Conservation (phyloP, 2,888 invertebrate species). For the Hyposoter didymator region DNA sequence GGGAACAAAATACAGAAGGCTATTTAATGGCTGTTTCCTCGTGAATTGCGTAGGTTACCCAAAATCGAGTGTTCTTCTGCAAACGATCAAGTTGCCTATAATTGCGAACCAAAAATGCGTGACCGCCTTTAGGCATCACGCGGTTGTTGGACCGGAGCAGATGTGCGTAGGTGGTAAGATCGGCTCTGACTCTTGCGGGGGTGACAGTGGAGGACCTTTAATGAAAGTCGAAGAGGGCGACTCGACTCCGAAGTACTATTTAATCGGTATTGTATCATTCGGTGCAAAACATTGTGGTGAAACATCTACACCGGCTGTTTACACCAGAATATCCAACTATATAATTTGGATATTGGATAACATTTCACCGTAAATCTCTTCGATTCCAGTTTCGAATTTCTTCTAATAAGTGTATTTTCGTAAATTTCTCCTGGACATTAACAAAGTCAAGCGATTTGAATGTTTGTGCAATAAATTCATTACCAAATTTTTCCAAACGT, state of each 20-base stretch:
- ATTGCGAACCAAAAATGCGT: constrained; percentile 80
- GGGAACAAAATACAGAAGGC: background rate
- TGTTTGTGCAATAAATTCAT: background rate
- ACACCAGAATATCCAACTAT: constrained; percentile 88
- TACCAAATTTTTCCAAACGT: background rate
- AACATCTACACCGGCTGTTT: constrained; percentile 89
- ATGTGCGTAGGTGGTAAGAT: constrained; percentile 86
- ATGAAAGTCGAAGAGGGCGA: constrained; percentile 83
- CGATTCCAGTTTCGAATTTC: background rate
- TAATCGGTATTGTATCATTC: constrained; percentile 88
- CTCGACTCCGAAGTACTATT: constrained; percentile 85
- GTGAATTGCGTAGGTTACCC: constrained; percentile 68
- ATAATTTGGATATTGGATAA: constrained; percentile 88
- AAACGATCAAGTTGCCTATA: constrained; percentile 84
- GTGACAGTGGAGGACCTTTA: constrained; percentile 88
- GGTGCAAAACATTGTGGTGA: constrained; percentile 86
- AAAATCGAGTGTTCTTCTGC: constrained; percentile 80
- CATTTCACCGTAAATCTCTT: constrained; percentile 79
- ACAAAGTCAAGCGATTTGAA: background rate
- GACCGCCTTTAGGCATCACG: constrained; percentile 66
- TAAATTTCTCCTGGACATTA: background rate
- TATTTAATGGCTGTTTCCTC: constrained; percentile 6
- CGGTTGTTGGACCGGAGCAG: constrained; percentile 81
- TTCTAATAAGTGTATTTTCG: background rate
- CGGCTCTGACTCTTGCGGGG: constrained; percentile 87